phyloP scores from a whole-genome alignment of 1,140 invertebrate species.

The Micrasema longulum region DNA sequence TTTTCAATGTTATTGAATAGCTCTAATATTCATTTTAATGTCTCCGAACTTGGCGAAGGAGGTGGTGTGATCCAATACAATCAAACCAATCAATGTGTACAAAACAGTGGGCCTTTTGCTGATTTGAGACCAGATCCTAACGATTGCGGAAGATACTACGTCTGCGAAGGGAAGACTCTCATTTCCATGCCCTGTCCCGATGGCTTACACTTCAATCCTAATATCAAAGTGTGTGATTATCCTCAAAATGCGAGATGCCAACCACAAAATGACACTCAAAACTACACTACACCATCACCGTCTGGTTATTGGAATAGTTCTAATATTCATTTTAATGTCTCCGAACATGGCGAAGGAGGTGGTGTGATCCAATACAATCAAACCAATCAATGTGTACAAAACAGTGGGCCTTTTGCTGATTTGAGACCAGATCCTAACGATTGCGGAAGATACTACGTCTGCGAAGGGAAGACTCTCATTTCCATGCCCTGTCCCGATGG shows the following conservation, averaged over 20 bases:
- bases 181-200: slow-evolving; percentile 65
- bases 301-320: no score
- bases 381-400: neutral
- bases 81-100: no score
- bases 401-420: slow-evolving; percentile 34
- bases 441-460: slow-evolving; percentile 72
- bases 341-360: no score
- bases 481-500: slow-evolving; percentile 58
- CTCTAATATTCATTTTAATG: neutral
- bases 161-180: slow-evolving; percentile 67
- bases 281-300: no score
- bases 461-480: slow-evolving; percentile 64
- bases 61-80: neutral
- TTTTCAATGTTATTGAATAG: neutral
- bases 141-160: slow-evolving; percentile 71
- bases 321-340: no score
- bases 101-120: slow-evolving; percentile 13
- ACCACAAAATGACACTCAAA: no score
- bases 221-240: slow-evolving; percentile 63
- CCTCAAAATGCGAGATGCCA: slow-evolving; percentile 47
- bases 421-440: slow-evolving; percentile 63
- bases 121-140: slow-evolving; percentile 61
- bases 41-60: neutral
- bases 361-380: no score
- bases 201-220: slow-evolving; percentile 68